Evolutionary conservation across 1,140 invertebrate genomes (phyloP), one percentile per base, ranked within the genome.

Genomic region (Diuraphis noxia): DNA sequence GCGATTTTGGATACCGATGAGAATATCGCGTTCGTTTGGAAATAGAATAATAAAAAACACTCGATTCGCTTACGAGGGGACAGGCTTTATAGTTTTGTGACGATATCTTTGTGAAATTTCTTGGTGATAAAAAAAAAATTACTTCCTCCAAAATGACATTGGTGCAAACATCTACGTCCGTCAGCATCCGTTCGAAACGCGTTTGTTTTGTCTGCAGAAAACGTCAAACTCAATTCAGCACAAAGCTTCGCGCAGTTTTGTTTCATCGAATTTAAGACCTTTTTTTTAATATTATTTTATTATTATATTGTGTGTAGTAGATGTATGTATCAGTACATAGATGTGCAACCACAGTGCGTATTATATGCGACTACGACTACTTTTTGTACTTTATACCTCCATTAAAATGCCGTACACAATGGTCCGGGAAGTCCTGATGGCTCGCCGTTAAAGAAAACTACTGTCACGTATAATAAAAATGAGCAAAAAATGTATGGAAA

Each of bases 371-470:
- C 40, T 72, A 23, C 2, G 41, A 21, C n/a, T 30, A 21, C 40
- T 46, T 46, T 46, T 43, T 46, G 13, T 46, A 46, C 63, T 88
- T 88, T 88, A 88, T 88, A 72, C 38, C 19, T 72, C 52, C 52
- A 41, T 72, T 72, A 88, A 88, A 88, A 41, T 41, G 34, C 38
- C 38, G 38, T 30, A 63, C 36, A 88, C 87, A 88, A 72, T 88
- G 56, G 56, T 23, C 25, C 2, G 10, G 34, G 38, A 88, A 88
- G 34, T 34, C 9, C 36, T 10, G 87, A 88, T 25, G 38, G 52
- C 4, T 19, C 9, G 52, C 36, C 52, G 52, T 72, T 63, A 88
- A 88, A 72, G 52, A 88, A 87, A 87, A 49, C 2, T 23, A 88
- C 41, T n/a, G 36, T 41, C 52, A 72, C 23, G 52, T 40, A 30